Base-by-base conservation (phyloP, 2,113 vertebrate species). In the Megaceryle torquata region DNA sequence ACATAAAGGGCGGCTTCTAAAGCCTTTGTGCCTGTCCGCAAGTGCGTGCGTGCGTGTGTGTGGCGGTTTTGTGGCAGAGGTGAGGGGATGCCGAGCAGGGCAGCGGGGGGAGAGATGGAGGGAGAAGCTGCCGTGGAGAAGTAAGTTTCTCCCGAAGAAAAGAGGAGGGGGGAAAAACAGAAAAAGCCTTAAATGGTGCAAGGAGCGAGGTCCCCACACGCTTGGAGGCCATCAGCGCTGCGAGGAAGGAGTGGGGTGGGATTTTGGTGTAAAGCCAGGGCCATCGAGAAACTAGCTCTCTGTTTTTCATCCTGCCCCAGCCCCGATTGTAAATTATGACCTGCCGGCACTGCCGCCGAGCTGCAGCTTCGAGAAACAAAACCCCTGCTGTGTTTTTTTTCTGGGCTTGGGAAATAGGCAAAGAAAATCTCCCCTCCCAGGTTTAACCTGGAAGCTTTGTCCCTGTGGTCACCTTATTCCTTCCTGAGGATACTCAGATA, bases 1-100 rank as follows among this genome's bases (percentile, higher is more conserved):
- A 98, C 16, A 98, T 97, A 98, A 98, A 98, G 97, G 83, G 95
- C 84, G 90, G 89, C 97, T 98, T 97, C 96, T 91, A 96, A 97
- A 98, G 92, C 75, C 86, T 88, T 97, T 97, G 95, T 97, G 92
- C 92, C 86, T 88, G 96, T 82, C 94, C 37, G 88, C 28, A 19
- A n/a, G 88, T 86, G 93, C 78, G 44, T 78, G 94, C 60, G 78
- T 63, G 93, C 9, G 89, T 92, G 80, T 88, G 82, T 95, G 82
- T 84, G 96, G 92, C 77, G 41, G 72, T 33, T 85, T 67, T 69
- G 82, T 29, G 91, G 83, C 3, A 13, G 81, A 95, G 93, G 88
- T 76, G 91, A 79, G 82, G 79, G 84, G 84, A 93, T 46, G 91
- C 91, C 10, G 75, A 82, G 91, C 22, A 1, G 79, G 70, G 76